Base-by-base conservation (phyloP, 2,888 invertebrate genomes). In the Drosophila anomalata region DNA sequence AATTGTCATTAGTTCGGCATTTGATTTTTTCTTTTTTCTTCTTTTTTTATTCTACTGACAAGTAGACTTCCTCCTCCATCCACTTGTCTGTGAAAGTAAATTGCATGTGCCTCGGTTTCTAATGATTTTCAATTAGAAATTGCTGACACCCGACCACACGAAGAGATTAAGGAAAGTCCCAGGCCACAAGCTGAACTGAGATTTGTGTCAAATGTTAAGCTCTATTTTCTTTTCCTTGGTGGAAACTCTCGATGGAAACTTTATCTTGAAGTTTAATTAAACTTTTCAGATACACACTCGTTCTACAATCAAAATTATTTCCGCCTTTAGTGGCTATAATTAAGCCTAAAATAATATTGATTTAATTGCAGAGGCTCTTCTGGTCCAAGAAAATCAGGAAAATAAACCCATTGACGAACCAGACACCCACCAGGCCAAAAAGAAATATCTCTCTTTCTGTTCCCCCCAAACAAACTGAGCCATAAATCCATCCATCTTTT, bases 91-190 rank as follows among this genome's bases (percentile, higher is more conserved):
- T 8, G 17, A 39, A 53, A 70, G 52, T 47, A 53, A 48, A 61
- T 61, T 78, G 63, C 67, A 48, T 66, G 67, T 73, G 74, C 58
- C 58, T 71, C 54, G 71, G 20, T 78, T 67, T 75, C 82, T 83
- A 81, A 86, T 82, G 87, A 67, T 85, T 82, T 85, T 87, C 87
- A 85, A 87, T 82, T 82, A 85, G 70, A 81, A 81, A 76, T 70
- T 71, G 78, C 69, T 69, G 65, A 77, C 80, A 83, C 63, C 75
- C 33, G 61, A 17, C 61, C 61, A 61, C 61, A 48, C 29, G 9
- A 48, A 24, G 48, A 61, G 61, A 61, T 61, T 61, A 61, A 48
- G 31, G 55, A 31, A 9, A 9, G 3, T 8, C 14, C 7, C 9
- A 1, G n/a, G 14, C 41, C 41, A 41, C 41, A 41, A 7, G 41